These are phyloP conservation scores for Todus mexicanus DNA, from an alignment of 2,797 vertebrate genomes.

Conservation along the genomic window DNA sequence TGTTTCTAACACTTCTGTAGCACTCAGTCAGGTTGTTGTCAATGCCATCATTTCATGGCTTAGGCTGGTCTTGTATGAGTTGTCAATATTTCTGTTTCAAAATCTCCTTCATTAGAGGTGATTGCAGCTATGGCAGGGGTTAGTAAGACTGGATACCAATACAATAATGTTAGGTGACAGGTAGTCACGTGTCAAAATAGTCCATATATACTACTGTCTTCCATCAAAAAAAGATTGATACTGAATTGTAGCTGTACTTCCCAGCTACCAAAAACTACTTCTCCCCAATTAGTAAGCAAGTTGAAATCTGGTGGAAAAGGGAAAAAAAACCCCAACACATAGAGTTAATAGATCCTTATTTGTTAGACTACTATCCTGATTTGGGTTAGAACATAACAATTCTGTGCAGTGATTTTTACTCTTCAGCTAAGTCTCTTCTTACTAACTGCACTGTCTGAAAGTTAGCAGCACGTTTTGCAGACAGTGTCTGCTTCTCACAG, in stretches of 20 bases:
- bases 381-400: too few species aligned
- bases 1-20: conserved; percentile 22
- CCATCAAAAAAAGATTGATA: not conserved
- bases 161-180: conserved; percentile 18
- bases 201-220: not conserved
- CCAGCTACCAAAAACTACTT: not conserved
- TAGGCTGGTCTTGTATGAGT: conserved; percentile 9
- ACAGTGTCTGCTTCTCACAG: too few species aligned
- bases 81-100: conserved; percentile 63
- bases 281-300: not conserved
- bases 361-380: not conserved
- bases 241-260: not conserved
- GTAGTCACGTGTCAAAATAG: conserved; percentile 27
- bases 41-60: conserved; percentile 37
- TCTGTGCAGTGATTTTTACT: too few species aligned
- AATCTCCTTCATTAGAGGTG: conserved; percentile 35
- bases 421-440: too few species aligned
- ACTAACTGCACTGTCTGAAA: too few species aligned
- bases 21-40: conserved; percentile 44
- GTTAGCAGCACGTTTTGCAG: too few species aligned
- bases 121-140: not conserved
- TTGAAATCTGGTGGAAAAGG: not conserved
- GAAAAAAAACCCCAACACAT: not conserved
- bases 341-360: not conserved
- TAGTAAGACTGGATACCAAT: conserved; percentile 6